A percentile compares a stretch with the other conserved stretches of the same genome.
phyloP scores from a whole-genome alignment of 2,888 invertebrate species.

The Cryptophagus acutangulus region DNA sequence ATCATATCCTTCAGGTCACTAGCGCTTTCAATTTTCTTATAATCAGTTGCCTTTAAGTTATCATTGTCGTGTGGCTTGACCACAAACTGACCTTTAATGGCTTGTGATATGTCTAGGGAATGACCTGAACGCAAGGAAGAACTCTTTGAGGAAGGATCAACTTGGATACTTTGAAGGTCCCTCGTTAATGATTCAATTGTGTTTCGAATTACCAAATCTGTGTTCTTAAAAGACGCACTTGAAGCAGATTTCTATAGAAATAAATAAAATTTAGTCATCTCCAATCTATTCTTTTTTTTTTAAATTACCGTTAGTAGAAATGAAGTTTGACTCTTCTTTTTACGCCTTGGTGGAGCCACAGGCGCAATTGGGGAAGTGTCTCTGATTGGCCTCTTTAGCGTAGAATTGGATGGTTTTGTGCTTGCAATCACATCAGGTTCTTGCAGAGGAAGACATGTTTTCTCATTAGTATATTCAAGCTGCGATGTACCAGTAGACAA shows the following conservation, averaged over 20 bases:
- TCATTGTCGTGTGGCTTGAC: slow-evolving; percentile 64
- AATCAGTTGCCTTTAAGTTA: slow-evolving; percentile 60
- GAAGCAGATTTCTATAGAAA: slow-evolving; percentile 38
- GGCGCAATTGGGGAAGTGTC: slow-evolving; percentile 43
- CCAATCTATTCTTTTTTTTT: too few species aligned
- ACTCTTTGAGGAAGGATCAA: slow-evolving; percentile 34
- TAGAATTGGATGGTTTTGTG: slow-evolving; percentile 64
- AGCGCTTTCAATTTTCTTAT: not conserved
- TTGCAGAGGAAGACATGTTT: slow-evolving; percentile 52
- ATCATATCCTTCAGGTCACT: slow-evolving; percentile 2
- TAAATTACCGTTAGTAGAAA: slow-evolving; percentile 33
- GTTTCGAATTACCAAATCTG: slow-evolving; percentile 69
- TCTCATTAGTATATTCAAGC: slow-evolving; percentile 18
- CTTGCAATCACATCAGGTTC: slow-evolving; percentile 93
- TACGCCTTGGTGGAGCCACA: slow-evolving; percentile 74
- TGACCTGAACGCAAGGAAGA: slow-evolving; percentile 35
- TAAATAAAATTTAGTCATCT: too few species aligned
- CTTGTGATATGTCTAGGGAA: slow-evolving; percentile 45
- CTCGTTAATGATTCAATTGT: slow-evolving; percentile 73
- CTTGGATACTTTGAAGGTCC: slow-evolving; percentile 57
- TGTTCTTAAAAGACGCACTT: slow-evolving; percentile 32
- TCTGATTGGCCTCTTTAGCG: slow-evolving; percentile 37
- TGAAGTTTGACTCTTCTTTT: slow-evolving; percentile 57
- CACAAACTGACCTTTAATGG: slow-evolving; percentile 54
- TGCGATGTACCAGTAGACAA: slow-evolving; percentile 32